phyloP scores from a whole-genome alignment of 2,888 invertebrate genomes.

The Scaptomyza cyrtandrae region DNA sequence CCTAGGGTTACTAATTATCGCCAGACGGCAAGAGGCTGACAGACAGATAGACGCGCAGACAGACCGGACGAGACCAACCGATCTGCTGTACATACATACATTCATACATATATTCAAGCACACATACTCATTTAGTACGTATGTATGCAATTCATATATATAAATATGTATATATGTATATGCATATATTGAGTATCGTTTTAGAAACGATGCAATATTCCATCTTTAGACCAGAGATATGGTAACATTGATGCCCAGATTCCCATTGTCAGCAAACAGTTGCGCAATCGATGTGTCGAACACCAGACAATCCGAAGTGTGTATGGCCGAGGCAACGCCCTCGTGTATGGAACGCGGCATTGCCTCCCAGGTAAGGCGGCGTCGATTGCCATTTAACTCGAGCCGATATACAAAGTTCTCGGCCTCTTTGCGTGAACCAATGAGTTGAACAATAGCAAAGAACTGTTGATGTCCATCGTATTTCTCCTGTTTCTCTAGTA shows the following conservation, averaged over 20 bases:
- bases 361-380: slow-evolving; percentile 99
- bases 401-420: slow-evolving; percentile 99
- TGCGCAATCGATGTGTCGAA: slow-evolving; percentile 99
- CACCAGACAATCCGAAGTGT: slow-evolving; percentile 98
- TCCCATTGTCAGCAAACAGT: slow-evolving; percentile 99
- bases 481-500: slow-evolving; percentile 99
- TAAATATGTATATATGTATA: neutral
- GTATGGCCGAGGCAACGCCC: slow-evolving; percentile 98
- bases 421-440: slow-evolving; percentile 99
- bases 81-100: slow-evolving; percentile 23
- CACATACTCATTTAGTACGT: slow-evolving; percentile 9
- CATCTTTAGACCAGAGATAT: slow-evolving; percentile 92
- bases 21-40: slow-evolving; percentile 50
- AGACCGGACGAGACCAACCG: slow-evolving; percentile 19
- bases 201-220: slow-evolving; percentile 62
- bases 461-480: slow-evolving; percentile 98
- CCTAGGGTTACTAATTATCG: slow-evolving; percentile 46
- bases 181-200: slow-evolving; percentile 45
- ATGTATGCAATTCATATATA: slow-evolving; percentile 26
- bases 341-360: slow-evolving; percentile 99
- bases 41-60: slow-evolving; percentile 28
- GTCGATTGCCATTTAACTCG: slow-evolving; percentile 97
- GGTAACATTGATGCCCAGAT: slow-evolving; percentile 99
- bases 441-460: slow-evolving; percentile 99
- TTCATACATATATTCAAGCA: slow-evolving; percentile 20